phyloP scores from a whole-genome alignment of 1,140 invertebrate genomes.

The Amphibalanus amphitrite region DNA sequence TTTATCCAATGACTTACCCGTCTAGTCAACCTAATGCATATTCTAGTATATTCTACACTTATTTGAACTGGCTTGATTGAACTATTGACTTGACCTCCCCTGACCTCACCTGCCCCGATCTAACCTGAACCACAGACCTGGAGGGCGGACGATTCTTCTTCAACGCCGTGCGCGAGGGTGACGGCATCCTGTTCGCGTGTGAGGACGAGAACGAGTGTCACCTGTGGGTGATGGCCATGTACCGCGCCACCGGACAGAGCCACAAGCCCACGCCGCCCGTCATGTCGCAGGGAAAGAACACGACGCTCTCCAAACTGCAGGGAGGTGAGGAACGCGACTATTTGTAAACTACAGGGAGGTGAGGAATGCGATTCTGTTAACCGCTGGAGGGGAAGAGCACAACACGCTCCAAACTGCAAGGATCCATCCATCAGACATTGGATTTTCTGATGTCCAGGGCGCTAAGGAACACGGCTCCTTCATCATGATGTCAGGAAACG shows the following conservation, averaged over 20 bases:
- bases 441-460: too few species aligned
- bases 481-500: too few species aligned
- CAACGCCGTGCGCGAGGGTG: conserved; percentile 95
- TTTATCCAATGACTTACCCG: too few species aligned
- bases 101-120: background rate
- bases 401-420: too few species aligned
- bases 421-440: too few species aligned
- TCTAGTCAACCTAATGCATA: too few species aligned
- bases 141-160: conserved; percentile 88
- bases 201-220: conserved; percentile 97
- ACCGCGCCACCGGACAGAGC: conserved; percentile 94
- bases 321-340: conserved; percentile 56
- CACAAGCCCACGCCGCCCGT: conserved; percentile 93
- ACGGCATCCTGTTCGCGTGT: conserved; percentile 89
- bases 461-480: too few species aligned
- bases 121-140: conserved; percentile 35
- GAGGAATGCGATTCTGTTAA: too few species aligned
- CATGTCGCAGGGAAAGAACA: conserved; percentile 57
- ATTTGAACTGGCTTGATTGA: too few species aligned
- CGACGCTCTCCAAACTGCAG: conserved; percentile 72
- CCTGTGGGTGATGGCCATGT: conserved; percentile 97
- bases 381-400: background rate
- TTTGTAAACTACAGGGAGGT: too few species aligned
- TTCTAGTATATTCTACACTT: too few species aligned
- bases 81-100: background rate